phyloP scores from a whole-genome alignment of 1,140 invertebrate species.

The Brachionus asplanchnoidis region DNA sequence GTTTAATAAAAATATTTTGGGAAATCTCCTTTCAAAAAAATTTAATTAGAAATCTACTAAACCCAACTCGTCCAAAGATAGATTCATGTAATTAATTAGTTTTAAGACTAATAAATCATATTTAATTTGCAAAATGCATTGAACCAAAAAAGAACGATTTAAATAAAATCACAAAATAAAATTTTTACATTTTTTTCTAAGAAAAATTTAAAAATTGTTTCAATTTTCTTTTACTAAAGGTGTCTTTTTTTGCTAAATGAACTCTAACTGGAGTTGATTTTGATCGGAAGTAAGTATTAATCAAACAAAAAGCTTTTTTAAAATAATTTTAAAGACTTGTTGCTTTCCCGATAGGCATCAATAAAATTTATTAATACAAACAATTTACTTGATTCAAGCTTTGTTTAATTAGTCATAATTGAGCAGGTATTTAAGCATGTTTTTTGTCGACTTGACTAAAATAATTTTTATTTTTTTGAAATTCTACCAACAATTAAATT shows the following conservation, averaged over 20 bases:
- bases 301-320: neutral
- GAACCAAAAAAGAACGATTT: neutral
- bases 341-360: neutral
- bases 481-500: neutral
- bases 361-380: neutral
- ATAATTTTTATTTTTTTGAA: neutral
- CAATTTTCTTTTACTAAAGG: neutral
- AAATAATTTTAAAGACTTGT: neutral
- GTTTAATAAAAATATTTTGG: neutral
- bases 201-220: neutral
- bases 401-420: neutral
- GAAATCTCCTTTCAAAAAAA: neutral
- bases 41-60: neutral
- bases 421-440: neutral
- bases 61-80: neutral
- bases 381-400: neutral
- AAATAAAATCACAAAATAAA: neutral
- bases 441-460: neutral
- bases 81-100: neutral
- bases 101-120: neutral
- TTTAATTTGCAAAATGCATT: neutral
- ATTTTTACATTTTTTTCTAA: neutral
- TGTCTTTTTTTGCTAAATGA: neutral
- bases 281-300: neutral
- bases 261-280: neutral